Conservation (phyloP, 2,888 invertebrate genomes). For the Ornithoptera alexandrae region DNA sequence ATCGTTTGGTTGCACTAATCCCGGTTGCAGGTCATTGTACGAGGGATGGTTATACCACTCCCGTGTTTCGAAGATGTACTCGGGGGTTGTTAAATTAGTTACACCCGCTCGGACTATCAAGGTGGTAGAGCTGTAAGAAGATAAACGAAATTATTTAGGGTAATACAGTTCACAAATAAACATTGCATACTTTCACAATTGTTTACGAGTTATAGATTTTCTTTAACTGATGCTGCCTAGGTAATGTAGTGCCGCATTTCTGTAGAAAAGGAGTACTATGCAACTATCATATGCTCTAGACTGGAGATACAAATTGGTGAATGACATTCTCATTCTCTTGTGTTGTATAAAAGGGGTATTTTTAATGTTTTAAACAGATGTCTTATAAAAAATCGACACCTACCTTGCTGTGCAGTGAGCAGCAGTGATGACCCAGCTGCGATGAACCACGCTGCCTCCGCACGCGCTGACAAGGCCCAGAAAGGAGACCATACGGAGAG, state of each 20-base stretch:
- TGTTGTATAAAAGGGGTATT: too few species aligned
- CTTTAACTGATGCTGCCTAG: too few species aligned
- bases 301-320: too few species aligned
- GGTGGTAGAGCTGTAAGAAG: slow-evolving; percentile 45
- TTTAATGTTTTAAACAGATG: too few species aligned
- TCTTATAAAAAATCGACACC: neutral
- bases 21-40: slow-evolving; percentile 43
- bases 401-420: slow-evolving; percentile 69
- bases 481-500: slow-evolving; percentile 50
- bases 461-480: slow-evolving; percentile 52
- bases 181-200: too few species aligned
- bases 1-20: slow-evolving; percentile 60
- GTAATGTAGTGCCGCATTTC: too few species aligned
- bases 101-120: slow-evolving; percentile 60
- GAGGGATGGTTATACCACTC: slow-evolving; percentile 60
- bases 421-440: slow-evolving; percentile 60
- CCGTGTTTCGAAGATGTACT: slow-evolving; percentile 52
- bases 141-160: neutral
- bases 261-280: too few species aligned
- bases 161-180: too few species aligned
- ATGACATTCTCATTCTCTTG: too few species aligned
- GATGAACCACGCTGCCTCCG: slow-evolving; percentile 60
- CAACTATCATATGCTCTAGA: too few species aligned
- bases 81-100: slow-evolving; percentile 46
- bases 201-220: too few species aligned